Evolutionary conservation across 1,140 invertebrate species (phyloP), one percentile per base, ranked within the genome.

Genomic region (Calosoma granatense): DNA sequence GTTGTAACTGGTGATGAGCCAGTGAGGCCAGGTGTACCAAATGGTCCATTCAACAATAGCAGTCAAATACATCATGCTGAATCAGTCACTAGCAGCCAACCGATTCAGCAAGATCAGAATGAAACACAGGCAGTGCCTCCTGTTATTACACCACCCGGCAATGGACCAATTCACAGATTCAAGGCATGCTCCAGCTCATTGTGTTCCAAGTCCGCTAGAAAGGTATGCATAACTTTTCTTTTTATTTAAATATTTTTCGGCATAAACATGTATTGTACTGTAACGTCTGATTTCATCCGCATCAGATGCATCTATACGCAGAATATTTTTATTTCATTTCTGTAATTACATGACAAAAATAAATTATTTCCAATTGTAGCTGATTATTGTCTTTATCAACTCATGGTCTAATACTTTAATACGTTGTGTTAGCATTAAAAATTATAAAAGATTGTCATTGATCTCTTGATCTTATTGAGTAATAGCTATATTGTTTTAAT

Each of bases 201-300:
- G 66, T 86, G 84, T 70, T 86, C 84, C 9, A 81, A 81, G 65
- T 78, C 83, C 59, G 84, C 84, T 56, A 81, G 81, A 64, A 87
- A 86, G 77, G 80, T 83, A 63, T 65, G 26, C n/a, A 6, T 36
- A 36, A 36, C n/a, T n/a, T 36, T n/a, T n/a, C n/a, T n/a, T n/a
- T n/a, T n/a, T n/a, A n/a, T n/a, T n/a, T n/a, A n/a, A n/a, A n/a
- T n/a, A n/a, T n/a, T n/a, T n/a, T n/a, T n/a, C n/a, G n/a, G n/a
- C n/a, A n/a, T n/a, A n/a, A n/a, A n/a, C n/a, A n/a, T n/a, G n/a
- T n/a, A 51, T 11, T 14, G 9, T 51, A 20, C 1, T 14, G 1
- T 51, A 19, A 51, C 17, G 17, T 14, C n/a, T 15, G 17, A 36
- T 36, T 36, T 36, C 30, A 9, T n/a, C n/a, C n/a, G n/a, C n/a